Percentiles rank a stretch among this genome's conserved stretches.
phyloP scores from a whole-genome alignment of 2,888 invertebrate species.

The Branchellion lobata region DNA sequence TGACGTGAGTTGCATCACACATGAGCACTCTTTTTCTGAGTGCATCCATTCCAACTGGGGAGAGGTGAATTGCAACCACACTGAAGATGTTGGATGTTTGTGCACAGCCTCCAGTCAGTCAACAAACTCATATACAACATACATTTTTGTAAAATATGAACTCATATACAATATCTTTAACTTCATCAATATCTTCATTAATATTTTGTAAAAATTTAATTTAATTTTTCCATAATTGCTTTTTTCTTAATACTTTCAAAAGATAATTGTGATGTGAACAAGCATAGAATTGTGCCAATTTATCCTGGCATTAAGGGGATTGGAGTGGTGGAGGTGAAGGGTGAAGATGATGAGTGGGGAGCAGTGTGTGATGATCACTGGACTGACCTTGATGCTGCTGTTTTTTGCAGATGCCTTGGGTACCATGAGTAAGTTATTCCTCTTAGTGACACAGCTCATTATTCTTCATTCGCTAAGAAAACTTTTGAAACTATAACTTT shows the following conservation, averaged over 20 bases:
- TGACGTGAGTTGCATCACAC: not conserved
- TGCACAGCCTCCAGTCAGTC: not conserved
- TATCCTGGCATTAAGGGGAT: conserved; percentile 43
- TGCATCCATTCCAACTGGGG: conserved; percentile 34
- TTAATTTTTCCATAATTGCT: too few species aligned
- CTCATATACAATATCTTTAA: too few species aligned
- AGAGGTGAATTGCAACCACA: conserved; percentile 23
- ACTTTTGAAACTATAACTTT: not conserved
- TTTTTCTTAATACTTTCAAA: too few species aligned
- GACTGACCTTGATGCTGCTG: conserved; percentile 49
- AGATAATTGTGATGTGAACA: conserved; percentile 1
- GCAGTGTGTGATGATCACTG: conserved; percentile 51
- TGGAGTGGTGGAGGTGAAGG: conserved; percentile 49
- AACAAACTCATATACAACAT: too few species aligned
- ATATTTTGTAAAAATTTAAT: too few species aligned
- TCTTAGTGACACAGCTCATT: not conserved
- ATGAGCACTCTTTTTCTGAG: not conserved
- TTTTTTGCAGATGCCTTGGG: conserved; percentile 50
- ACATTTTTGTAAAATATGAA: too few species aligned
- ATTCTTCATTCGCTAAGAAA: not conserved
- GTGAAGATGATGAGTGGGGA: conserved; percentile 43
- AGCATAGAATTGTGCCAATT: conserved; percentile 45
- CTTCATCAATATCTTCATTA: too few species aligned
- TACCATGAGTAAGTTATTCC: conserved; percentile 41
- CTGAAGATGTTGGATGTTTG: conserved; percentile 16